phyloP scores from a whole-genome alignment of 2,888 invertebrate species.

The Catocala sponsa region DNA sequence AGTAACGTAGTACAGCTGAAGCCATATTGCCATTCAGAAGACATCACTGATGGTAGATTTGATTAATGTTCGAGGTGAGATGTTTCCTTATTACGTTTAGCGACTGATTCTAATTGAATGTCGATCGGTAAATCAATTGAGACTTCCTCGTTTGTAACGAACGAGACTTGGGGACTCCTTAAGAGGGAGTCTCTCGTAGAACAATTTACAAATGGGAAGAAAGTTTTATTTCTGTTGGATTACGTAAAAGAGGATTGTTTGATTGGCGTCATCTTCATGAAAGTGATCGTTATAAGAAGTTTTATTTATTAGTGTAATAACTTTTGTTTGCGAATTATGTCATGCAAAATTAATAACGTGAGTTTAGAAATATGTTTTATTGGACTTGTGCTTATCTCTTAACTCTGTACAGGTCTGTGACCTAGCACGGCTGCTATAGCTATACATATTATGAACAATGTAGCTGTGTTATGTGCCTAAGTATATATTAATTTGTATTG shows the following conservation, averaged over 20 bases:
- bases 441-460: no score
- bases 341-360: no score
- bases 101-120: slow-evolving; percentile 20
- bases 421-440: no score
- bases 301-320: background rate
- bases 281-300: background rate
- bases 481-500: no score
- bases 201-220: slow-evolving; percentile 5
- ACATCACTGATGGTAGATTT: slow-evolving; percentile 15
- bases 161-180: background rate
- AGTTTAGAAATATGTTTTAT: no score
- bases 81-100: slow-evolving; percentile 20
- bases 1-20: background rate
- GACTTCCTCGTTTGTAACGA: slow-evolving; percentile 8
- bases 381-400: no score
- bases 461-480: no score
- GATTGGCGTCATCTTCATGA: background rate
- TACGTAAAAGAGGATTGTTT: background rate
- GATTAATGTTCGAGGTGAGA: slow-evolving; percentile 15
- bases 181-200: background rate
- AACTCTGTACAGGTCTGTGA: no score
- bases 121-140: slow-evolving; percentile 15
- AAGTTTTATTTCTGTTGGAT: slow-evolving; percentile 5
- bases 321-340: background rate
- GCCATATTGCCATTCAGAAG: slow-evolving; percentile 9